Evolutionary conservation across 2,888 invertebrate species (phyloP).

Genomic region (Crocallis elinguaria): DNA sequence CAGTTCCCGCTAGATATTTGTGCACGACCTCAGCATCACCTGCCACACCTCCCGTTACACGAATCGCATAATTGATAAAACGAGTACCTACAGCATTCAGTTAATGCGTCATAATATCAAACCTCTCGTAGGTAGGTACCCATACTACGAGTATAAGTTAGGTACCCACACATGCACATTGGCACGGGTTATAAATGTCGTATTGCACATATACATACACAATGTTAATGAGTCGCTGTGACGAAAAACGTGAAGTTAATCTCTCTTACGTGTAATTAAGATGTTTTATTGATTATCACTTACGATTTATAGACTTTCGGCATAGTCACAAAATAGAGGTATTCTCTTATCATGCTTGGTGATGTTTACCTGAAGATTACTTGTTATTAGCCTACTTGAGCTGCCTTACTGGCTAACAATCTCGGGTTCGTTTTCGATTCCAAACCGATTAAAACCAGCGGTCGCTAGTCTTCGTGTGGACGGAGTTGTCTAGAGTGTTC

Average conservation of each 20-base stretch:
- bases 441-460: no score
- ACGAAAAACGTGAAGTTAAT: background rate
- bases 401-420: no score
- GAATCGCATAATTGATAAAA: background rate
- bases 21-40: background rate
- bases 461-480: no score
- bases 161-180: background rate
- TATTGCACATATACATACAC: background rate
- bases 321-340: no score
- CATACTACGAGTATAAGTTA: no score
- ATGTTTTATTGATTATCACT: background rate
- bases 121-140: no score
- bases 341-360: no score
- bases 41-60: constrained; percentile 2
- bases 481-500: no score
- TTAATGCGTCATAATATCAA: background rate
- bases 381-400: no score
- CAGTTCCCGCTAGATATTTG: background rate
- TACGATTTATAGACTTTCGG: background rate
- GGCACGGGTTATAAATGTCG: background rate
- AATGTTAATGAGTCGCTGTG: background rate
- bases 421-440: no score
- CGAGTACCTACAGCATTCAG: background rate
- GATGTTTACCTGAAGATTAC: no score
- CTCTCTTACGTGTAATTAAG: background rate